Percentiles rank a stretch among this genome's conserved stretches.
Evolutionary conservation across 1,140 invertebrate genomes (phyloP).

Genomic region (Drosophila miranda): DNA sequence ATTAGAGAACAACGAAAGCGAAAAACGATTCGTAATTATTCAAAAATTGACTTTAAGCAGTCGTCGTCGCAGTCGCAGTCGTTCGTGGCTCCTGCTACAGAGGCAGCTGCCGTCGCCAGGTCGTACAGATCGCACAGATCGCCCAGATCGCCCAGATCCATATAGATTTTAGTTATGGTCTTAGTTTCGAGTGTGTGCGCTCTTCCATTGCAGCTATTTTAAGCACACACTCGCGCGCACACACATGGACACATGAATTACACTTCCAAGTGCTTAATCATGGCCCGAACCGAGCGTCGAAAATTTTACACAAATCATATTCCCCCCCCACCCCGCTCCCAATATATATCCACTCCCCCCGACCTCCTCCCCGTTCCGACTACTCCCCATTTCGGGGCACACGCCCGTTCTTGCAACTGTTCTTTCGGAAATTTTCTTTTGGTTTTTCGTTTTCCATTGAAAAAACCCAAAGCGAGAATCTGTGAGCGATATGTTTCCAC

Average conservation of each 20-base stretch:
- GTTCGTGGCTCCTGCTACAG: too few species aligned
- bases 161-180: slow-evolving; percentile 77
- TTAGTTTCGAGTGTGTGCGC: slow-evolving; percentile 54
- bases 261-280: slow-evolving; percentile 80
- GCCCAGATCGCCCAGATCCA: slow-evolving; percentile 48
- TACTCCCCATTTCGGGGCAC: slow-evolving; percentile 13
- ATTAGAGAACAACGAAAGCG: slow-evolving; percentile 76
- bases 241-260: slow-evolving; percentile 55
- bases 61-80: slow-evolving; percentile 31
- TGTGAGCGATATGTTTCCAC: slow-evolving; percentile 61
- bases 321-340: neutral
- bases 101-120: slow-evolving; percentile 29
- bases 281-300: slow-evolving; percentile 47
- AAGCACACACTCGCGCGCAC: slow-evolving; percentile 43
- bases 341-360: neutral
- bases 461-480: slow-evolving; percentile 54
- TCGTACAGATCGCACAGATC: slow-evolving; percentile 30
- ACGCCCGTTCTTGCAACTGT: slow-evolving; percentile 53
- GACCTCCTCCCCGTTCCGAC: neutral
- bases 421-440: slow-evolving; percentile 20
- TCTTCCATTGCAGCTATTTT: slow-evolving; percentile 56
- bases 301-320: slow-evolving; percentile 79
- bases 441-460: slow-evolving; percentile 61
- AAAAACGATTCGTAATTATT: slow-evolving; percentile 81
- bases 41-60: slow-evolving; percentile 78